Percentiles rank a stretch among this genome's conserved stretches.
Conservation (phyloP, 2,888 invertebrate species). For the Scrobipalpa costella region DNA sequence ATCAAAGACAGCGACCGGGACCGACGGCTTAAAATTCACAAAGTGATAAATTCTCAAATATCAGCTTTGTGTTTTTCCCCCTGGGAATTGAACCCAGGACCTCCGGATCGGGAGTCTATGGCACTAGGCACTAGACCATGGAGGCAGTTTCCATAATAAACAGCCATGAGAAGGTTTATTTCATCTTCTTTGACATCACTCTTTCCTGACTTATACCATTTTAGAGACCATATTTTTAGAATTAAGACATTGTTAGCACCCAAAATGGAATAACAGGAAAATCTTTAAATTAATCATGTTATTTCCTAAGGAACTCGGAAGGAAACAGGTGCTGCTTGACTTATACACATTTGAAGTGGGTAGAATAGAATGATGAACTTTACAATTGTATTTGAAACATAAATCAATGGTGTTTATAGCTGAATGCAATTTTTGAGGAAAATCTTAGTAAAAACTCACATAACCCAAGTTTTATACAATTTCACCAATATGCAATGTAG, state of each 20-base stretch:
- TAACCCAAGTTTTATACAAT: not conserved
- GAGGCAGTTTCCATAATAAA: too few relatives aligned
- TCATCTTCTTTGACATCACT: too few relatives aligned
- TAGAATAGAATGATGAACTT: not conserved
- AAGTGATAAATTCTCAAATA: too few relatives aligned
- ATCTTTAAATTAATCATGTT: slow-evolving; percentile 4
- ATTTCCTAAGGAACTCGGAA: not conserved
- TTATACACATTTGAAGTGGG: not conserved
- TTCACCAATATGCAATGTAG: not conserved
- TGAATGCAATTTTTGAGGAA: slow-evolving; percentile 10
- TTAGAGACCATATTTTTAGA: too few relatives aligned
- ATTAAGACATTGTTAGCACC: not conserved
- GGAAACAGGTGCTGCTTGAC: not conserved
- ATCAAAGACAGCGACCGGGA: too few relatives aligned
- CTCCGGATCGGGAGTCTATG: too few relatives aligned
- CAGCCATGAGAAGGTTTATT: too few relatives aligned
- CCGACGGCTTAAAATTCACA: too few relatives aligned
- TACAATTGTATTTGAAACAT: not conserved
- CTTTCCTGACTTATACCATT: too few relatives aligned
- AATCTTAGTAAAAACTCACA: not conserved
- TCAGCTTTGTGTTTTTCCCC: too few relatives aligned
- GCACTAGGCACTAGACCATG: too few relatives aligned
- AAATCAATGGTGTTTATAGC: not conserved
- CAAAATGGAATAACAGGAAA: not conserved
- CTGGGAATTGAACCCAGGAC: too few relatives aligned